A percentile compares a stretch with the other conserved stretches of the same genome.
Conservation (phyloP, 2,888 invertebrate genomes). For the Hyposoter didymator region DNA sequence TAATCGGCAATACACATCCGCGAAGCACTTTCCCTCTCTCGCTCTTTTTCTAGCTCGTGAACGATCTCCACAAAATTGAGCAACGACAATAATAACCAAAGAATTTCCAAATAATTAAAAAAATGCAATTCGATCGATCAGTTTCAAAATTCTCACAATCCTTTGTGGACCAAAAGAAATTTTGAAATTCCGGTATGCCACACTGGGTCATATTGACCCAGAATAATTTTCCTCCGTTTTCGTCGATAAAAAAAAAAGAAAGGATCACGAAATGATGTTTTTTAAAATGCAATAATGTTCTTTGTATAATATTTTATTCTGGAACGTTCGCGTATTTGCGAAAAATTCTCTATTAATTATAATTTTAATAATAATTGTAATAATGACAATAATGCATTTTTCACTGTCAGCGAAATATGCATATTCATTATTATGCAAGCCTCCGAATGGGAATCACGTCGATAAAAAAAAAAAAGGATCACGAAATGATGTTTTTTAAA, state of each 20-base stretch:
- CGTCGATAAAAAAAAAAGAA: not conserved
- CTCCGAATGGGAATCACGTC: too few relatives aligned
- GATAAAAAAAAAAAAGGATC: not conserved
- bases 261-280: not conserved
- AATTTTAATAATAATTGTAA: slow-evolving; percentile 70
- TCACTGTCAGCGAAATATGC: slow-evolving; percentile 72
- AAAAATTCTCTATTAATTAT: slow-evolving; percentile 75
- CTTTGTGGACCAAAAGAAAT: not conserved
- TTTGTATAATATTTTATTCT: slow-evolving; percentile 78
- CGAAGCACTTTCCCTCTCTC: slow-evolving; percentile 48
- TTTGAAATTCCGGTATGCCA: not conserved
- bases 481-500: not conserved
- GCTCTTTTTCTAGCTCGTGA: not conserved
- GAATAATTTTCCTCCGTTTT: not conserved
- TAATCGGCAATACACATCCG: slow-evolving; percentile 59
- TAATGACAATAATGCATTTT: slow-evolving; percentile 51
- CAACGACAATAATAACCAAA: too few relatives aligned
- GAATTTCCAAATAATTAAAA: too few relatives aligned
- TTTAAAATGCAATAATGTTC: slow-evolving; percentile 1
- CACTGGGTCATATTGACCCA: not conserved
- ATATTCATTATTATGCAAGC: slow-evolving; percentile 71
- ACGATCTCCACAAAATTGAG: not conserved
- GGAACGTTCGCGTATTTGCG: slow-evolving; percentile 76
- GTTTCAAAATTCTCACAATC: not conserved
- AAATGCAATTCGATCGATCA: too few relatives aligned